Conservation (phyloP, 2,113 vertebrate genomes). For the Andinoacara biseriatus region DNA sequence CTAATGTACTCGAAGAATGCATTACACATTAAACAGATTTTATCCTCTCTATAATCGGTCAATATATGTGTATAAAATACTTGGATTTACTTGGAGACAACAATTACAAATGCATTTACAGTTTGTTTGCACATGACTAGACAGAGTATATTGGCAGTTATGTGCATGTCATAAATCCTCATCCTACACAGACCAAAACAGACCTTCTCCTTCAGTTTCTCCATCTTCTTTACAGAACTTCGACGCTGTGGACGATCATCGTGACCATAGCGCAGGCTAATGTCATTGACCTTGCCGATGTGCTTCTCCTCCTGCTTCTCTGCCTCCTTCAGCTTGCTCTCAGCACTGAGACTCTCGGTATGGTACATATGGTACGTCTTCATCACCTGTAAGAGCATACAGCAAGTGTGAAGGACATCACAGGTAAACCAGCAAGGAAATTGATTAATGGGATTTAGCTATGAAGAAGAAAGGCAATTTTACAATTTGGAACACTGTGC, state of each 20-base stretch:
- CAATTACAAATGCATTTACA: neutral
- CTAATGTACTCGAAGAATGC: conserved; percentile 44
- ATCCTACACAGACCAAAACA: neutral
- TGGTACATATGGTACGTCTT: conserved; percentile 99
- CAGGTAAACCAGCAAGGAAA: neutral
- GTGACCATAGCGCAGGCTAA: conserved; percentile 87
- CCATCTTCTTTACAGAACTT: conserved; percentile 96
- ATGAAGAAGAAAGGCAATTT: conserved; percentile 1
- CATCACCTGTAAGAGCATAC: conserved; percentile 87
- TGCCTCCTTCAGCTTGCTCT: conserved; percentile 97
- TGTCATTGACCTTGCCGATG: conserved; percentile 91
- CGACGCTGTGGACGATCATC: conserved; percentile 93
- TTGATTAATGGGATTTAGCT: neutral
- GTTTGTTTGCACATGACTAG: rapidly evolving
- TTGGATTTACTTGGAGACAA: neutral
- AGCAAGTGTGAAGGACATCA: neutral
- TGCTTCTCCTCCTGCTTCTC: conserved; percentile 99
- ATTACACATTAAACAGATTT: conserved; percentile 28
- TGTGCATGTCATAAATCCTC: neutral
- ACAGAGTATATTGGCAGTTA: neutral
- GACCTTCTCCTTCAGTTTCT: conserved; percentile 86
- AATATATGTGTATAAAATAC: neutral
- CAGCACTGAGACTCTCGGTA: conserved; percentile 91
- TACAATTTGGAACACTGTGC: neutral
- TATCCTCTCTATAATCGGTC: conserved; percentile 7